These are phyloP conservation scores for Boloria selene DNA, from an alignment of 2,888 invertebrate genomes.

Conservation along the genomic window DNA sequence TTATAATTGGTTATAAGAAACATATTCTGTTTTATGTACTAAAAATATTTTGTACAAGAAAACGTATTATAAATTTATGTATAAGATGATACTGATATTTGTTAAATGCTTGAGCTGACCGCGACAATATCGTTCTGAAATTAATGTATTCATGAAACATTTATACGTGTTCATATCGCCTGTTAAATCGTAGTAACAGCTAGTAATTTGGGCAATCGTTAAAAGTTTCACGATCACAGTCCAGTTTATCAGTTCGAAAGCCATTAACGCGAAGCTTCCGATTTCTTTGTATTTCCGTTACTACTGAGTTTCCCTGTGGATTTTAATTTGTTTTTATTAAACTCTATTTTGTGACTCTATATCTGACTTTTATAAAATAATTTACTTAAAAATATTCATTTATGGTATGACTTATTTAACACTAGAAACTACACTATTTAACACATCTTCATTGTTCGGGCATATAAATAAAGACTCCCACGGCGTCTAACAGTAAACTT, in stretches of 20 bases:
- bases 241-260: conserved; percentile 51
- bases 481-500: too few species aligned
- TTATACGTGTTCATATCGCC: conserved; percentile 13
- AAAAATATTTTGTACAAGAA: too few species aligned
- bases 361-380: not conserved
- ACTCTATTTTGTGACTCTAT: not conserved
- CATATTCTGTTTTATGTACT: too few species aligned
- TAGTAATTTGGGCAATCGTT: conserved; percentile 60
- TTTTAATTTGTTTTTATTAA: conserved; percentile 10
- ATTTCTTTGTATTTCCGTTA: conserved; percentile 46
- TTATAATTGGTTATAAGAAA: too few species aligned
- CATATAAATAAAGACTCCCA: too few species aligned
- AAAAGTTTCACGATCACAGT: conserved; percentile 61
- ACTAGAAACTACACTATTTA: too few species aligned
- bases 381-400: too few species aligned
- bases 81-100: too few species aligned
- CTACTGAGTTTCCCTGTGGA: conserved; percentile 20
- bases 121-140: not conserved
- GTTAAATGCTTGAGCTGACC: not conserved
- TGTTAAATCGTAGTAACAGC: conserved; percentile 50
- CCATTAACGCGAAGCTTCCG: conserved; percentile 55
- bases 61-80: too few species aligned
- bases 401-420: too few species aligned
- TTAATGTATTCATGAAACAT: conserved; percentile 2
- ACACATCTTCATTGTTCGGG: too few species aligned